Evolutionary conservation across 1,140 invertebrate species (phyloP).

Genomic region (Gonatopus flavifemur): DNA sequence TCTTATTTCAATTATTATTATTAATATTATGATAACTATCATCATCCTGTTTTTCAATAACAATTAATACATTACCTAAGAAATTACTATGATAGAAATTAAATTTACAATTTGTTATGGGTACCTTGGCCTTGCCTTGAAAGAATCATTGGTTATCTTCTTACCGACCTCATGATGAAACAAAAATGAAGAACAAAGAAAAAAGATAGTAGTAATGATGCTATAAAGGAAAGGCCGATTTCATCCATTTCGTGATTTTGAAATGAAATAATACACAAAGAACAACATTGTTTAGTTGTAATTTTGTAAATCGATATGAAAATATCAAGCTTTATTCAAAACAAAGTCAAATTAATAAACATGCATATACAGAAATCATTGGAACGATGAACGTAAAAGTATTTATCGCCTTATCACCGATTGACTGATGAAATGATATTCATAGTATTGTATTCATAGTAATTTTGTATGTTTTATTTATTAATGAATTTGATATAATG

Average conservation of each 20-base stretch:
- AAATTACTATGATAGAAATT: too few species aligned
- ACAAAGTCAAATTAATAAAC: conserved; percentile 19
- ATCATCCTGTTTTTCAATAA: too few species aligned
- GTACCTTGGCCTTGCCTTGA: conserved; percentile 55
- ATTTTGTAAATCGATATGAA: background rate
- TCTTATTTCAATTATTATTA: too few species aligned
- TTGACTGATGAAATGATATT: conserved; percentile 25
- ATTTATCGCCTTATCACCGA: conserved; percentile 18
- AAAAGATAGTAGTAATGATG: too few species aligned
- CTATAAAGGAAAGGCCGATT: conserved; percentile 53
- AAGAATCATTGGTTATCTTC: conserved; percentile 6
- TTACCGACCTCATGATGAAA: too few species aligned
- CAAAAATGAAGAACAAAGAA: too few species aligned
- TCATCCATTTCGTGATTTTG: conserved; percentile 41
- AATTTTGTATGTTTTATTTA: conserved; percentile 21
- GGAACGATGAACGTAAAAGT: conserved; percentile 10
- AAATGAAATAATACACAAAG: background rate
- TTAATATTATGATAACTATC: too few species aligned
- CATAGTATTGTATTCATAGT: too few species aligned
- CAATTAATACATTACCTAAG: too few species aligned
- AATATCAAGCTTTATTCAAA: conserved; percentile 10
- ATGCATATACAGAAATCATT: conserved; percentile 1
- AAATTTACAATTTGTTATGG: conserved; percentile 40
- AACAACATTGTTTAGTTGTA: background rate
- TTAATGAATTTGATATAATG: too few species aligned